These are phyloP conservation scores for Sminthopsis crassicaudata DNA, from an alignment of 2,113 vertebrate genomes.

Conservation along the genomic window DNA sequence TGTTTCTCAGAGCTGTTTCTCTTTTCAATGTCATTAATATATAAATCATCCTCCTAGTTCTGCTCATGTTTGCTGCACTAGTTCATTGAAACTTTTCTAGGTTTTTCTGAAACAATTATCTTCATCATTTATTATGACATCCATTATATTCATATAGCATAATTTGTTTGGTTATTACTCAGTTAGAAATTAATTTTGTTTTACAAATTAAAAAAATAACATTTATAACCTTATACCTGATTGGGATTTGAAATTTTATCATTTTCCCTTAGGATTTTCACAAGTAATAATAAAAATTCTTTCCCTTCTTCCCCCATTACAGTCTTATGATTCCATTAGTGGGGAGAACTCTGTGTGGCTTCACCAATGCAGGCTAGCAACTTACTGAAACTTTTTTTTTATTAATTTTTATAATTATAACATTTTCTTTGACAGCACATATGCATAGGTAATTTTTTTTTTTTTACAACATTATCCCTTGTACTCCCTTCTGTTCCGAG, in stretches of 20 bases:
- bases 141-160: background rate
- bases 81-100: background rate
- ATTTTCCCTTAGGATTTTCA: background rate
- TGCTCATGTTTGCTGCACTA: background rate
- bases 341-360: background rate
- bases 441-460: no score
- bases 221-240: background rate
- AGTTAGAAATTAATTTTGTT: background rate
- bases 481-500: no score
- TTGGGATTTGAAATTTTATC: background rate
- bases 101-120: background rate
- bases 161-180: background rate
- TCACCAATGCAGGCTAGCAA: background rate
- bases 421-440: no score
- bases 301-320: background rate
- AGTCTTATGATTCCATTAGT: background rate
- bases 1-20: background rate
- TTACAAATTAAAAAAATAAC: background rate
- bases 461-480: no score
- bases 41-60: background rate
- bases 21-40: background rate
- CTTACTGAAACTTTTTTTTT: background rate
- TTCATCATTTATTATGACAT: background rate
- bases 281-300: background rate
- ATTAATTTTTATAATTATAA: no score